Evolutionary conservation across 2,113 vertebrate genomes (phyloP).

Genomic region (Rhipidura dahli): DNA sequence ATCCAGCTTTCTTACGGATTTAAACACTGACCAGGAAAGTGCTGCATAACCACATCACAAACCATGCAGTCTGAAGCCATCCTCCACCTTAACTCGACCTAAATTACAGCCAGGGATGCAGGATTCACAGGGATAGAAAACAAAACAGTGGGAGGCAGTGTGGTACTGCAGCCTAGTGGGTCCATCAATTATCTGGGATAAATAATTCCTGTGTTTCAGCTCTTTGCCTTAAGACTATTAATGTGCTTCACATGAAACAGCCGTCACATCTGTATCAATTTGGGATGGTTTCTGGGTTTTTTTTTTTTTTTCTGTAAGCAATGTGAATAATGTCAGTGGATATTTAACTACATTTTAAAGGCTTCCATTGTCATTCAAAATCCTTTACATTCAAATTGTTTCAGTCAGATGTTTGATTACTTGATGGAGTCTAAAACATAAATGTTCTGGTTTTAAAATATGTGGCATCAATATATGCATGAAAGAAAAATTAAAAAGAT

Average conservation of each 20-base stretch:
- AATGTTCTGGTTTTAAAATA: background rate
- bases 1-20: background rate
- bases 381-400: background rate
- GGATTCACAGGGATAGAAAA: background rate
- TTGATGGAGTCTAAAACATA: background rate
- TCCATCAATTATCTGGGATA: background rate
- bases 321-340: background rate
- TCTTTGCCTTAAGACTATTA: background rate
- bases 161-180: background rate
- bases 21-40: background rate
- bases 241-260: background rate
- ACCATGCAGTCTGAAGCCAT: background rate
- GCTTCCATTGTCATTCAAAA: background rate
- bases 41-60: background rate
- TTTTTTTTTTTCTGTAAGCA: background rate
- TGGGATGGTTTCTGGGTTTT: background rate
- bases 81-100: background rate
- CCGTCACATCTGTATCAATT: background rate
- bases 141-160: fast-evolving
- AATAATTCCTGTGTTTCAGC: background rate
- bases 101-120: background rate
- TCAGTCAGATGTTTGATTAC: background rate
- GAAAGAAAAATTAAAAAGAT: conserved; percentile 24
- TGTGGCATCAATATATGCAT: background rate
- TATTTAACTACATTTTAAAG: background rate